Evolutionary conservation across 2,113 vertebrate genomes (phyloP), one percentile per base, ranked within the genome.

Genomic region (Calidris pugnax): DNA sequence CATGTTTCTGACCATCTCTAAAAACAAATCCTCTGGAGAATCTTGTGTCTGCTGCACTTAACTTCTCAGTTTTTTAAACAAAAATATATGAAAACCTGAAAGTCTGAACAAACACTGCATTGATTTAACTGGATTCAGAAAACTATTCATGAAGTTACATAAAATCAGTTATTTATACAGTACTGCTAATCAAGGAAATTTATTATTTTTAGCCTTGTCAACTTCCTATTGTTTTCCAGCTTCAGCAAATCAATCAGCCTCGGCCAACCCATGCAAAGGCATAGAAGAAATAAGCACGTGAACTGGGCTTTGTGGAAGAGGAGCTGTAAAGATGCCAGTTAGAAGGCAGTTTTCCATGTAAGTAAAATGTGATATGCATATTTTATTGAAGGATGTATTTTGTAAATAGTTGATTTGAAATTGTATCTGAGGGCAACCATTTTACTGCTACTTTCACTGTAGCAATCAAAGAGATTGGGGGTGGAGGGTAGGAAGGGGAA

Each of bases 401-500:
- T 76, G 22, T 39, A 71, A n/a, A 59, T 62, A 56, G 20, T 63
- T 53, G 12, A 41, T 53, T 51, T 87, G 83, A 78, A 77, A 57
- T 35, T 78, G 14, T 16, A 16, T 28, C 4, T 2, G 32, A 64
- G n/a, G n/a, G 4, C 33, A 71, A 19, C 30, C 18, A 33, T 67
- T n/a, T 72, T 60, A 15, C 45, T 72, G 13, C 23, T 72, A 19
- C 35, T 72, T 83, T 73, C 41, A 53, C 14, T 33, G 16, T 18
- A 62, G 6, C 13, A 68, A 50, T 33, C n/a, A 48, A 59, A 57
- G 14, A 84, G 47, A 32, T 27, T 1, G 1, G 13, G 5, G 24
- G 0, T 1, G 18, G 2, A 7, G 17, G 3, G 4, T 8, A 4
- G 23, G 20, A 14, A 16, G 27, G 28, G 21, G 33, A 57, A 57